Conservation (phyloP, 2,888 invertebrate genomes). For the Auanema freiburgensis region DNA sequence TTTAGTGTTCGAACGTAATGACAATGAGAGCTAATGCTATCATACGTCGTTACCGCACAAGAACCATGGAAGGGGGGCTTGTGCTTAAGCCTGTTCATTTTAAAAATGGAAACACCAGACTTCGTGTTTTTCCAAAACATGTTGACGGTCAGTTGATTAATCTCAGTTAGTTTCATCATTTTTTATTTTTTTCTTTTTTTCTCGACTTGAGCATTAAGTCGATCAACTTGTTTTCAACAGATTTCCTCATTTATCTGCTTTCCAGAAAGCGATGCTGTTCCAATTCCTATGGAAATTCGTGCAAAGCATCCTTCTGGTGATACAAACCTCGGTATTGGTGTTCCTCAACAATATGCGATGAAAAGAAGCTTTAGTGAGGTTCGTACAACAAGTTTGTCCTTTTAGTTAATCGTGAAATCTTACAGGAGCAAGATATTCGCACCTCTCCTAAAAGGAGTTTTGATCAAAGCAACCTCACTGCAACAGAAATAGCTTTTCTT, state of each 20-base stretch:
- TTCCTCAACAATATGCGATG: conserved; percentile 24
- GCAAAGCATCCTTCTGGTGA: conserved; percentile 20
- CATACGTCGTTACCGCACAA: conserved; percentile 60
- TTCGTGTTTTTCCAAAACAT: conserved; percentile 63
- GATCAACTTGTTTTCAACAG: neutral
- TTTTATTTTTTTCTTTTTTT: conserved; percentile 1
- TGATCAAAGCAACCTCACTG: conserved; percentile 3
- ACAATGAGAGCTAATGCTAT: conserved; percentile 63
- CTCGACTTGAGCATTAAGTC: neutral
- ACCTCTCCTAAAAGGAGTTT: conserved; percentile 21
- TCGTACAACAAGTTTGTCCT: too few species aligned
- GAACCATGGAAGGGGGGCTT: conserved; percentile 60
- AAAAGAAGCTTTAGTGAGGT: conserved; percentile 31
- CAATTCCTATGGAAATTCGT: conserved; percentile 24
- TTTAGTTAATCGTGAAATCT: too few species aligned
- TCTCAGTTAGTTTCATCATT: conserved; percentile 11
- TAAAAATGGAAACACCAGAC: conserved; percentile 61
- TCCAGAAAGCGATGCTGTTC: conserved; percentile 21
- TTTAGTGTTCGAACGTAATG: conserved; percentile 62
- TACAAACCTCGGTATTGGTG: neutral
- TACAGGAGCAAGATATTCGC: conserved; percentile 3
- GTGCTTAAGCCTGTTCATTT: conserved; percentile 63
- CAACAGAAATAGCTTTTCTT: neutral
- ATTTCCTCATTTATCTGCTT: neutral
- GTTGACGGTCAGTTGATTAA: conserved; percentile 49